These are phyloP conservation scores for Lutjanus campechanus DNA, from an alignment of 2,797 vertebrate species.

Conservation along the genomic window DNA sequence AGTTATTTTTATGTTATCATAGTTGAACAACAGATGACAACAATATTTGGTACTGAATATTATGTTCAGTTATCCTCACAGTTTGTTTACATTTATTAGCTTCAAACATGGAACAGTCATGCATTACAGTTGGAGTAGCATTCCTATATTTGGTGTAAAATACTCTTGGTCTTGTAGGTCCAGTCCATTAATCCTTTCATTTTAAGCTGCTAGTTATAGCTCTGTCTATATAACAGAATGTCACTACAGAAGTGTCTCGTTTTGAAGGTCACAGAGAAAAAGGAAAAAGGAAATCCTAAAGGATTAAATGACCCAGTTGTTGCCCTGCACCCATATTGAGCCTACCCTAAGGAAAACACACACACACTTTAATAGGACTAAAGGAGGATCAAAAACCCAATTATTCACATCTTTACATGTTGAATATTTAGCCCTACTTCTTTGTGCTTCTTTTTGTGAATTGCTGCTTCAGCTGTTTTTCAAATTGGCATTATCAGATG, in stretches of 20 bases:
- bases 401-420: constrained; percentile 13
- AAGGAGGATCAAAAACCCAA: constrained; percentile 27
- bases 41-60: not conserved
- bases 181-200: constrained; percentile 10
- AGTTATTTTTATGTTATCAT: not conserved
- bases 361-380: constrained; percentile 47
- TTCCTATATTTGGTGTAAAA: not conserved
- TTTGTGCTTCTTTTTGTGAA: constrained; percentile 7
- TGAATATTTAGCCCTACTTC: not conserved
- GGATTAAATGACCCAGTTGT: constrained; percentile 79
- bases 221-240: constrained; percentile 43
- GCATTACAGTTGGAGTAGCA: not conserved
- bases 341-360: constrained; percentile 50
- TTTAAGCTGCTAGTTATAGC: constrained; percentile 26
- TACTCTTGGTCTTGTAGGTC: not conserved
- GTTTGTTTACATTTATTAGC: not conserved
- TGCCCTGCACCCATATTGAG: constrained; percentile 65
- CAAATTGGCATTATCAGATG: not conserved
- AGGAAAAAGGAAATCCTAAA: constrained; percentile 60
- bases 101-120: not conserved
- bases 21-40: not conserved
- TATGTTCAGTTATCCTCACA: not conserved
- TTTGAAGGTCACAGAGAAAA: constrained; percentile 76
- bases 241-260: constrained; percentile 56
- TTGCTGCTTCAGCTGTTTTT: not conserved